Percentiles rank a stretch among this genome's conserved stretches.
Conservation (phyloP, 1,140 invertebrate genomes). For the Brachionus calyciflorus region DNA sequence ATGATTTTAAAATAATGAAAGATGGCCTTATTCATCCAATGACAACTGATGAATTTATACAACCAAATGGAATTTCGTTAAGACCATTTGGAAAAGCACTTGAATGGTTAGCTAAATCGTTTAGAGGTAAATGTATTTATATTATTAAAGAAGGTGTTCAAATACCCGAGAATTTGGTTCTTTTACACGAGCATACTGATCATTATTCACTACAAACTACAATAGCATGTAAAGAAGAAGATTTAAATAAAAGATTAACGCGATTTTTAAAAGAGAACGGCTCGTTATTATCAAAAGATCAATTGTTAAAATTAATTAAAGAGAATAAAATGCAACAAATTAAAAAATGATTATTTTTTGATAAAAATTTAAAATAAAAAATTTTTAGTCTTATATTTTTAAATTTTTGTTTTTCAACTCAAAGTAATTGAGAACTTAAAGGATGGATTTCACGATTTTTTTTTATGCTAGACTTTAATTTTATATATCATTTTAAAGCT, state of each 20-base stretch:
- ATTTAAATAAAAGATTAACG: neutral
- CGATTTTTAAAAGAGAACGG: neutral
- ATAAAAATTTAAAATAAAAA: no score
- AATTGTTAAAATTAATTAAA: neutral
- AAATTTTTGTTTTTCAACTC: no score
- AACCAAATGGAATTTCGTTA: conserved; percentile 11
- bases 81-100: neutral
- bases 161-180: conserved; percentile 1
- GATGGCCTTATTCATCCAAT: conserved; percentile 18
- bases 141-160: neutral
- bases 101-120: neutral
- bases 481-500: no score
- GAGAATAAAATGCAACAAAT: no score
- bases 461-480: no score
- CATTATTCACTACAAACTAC: conserved; percentile 26
- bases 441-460: no score
- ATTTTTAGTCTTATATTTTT: no score
- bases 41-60: neutral
- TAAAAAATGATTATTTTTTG: no score
- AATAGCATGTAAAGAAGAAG: neutral
- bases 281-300: neutral
- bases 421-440: no score
- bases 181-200: conserved; percentile 14
- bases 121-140: neutral
- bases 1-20: conserved; percentile 1